Base-by-base conservation (phyloP, 2,797 vertebrate genomes). In the Heteromormyrus szaboi region DNA sequence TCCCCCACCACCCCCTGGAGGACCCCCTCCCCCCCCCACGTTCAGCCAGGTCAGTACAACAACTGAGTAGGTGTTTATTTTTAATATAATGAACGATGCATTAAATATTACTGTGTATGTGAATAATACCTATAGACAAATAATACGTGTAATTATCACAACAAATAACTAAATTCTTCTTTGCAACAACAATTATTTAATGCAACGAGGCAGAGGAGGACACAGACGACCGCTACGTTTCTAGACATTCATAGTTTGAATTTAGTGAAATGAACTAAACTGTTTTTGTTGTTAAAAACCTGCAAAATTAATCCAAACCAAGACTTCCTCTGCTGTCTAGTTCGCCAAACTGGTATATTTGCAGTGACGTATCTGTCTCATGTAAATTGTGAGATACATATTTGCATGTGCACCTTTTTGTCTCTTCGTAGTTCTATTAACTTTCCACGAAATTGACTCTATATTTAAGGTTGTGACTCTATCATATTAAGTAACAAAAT, bases 1-100 rank as follows among this genome's bases (percentile, higher is more conserved):
- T 92, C 97, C 97, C 97, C 97, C 97, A 0, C 97, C 97, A 0
- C 98, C 97, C 2, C 97, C 97, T 0, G 97, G 95, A 1, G 96
- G 97, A 89, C 97, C 98, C 84, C 98, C 98, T 0, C 98, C 98
- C 0, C 97, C 97, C 88, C 97, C 98, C 85, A 95, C 96, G 83
- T 97, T 98, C 92, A 93, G 87, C 89, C 94, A 97, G 97, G 98
- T 99, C 93, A 91, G 95, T 93, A 33, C 4, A 41, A 46, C 76
- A 22, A n/a, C 76, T 22, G 37, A n/a, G 8, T 46, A n/a, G 17
- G 72, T 46, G 41, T 46, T 46, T 46, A n/a, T 81, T 46, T 46
- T 81, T 46, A n/a, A 46, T 81, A 22, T 22, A 81, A 44, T 81
- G 76, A 9, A 46, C 46, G 33, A 72, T 72, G 68, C 68, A 81